Evolutionary conservation across 2,113 vertebrate genomes (phyloP).

Genomic region (Enhydra lutris): DNA sequence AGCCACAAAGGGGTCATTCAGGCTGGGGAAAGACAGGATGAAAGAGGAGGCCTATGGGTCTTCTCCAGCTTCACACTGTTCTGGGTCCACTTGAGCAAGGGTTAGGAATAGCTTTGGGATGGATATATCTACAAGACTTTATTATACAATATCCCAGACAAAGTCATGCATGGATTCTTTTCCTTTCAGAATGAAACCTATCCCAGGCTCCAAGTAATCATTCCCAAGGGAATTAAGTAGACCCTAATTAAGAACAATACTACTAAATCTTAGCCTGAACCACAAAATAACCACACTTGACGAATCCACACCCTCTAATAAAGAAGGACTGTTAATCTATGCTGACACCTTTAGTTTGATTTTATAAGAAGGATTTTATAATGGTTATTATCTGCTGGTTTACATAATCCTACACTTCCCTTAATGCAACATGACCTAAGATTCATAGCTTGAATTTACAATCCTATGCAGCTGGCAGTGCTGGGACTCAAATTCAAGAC

Average conservation of each 20-base stretch:
- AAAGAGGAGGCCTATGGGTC: not conserved
- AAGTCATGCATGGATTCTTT: conserved; percentile 40
- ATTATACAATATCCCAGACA: not conserved
- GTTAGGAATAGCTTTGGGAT: not conserved
- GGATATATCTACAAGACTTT: not conserved
- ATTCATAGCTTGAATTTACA: conserved; percentile 81
- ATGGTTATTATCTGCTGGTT: conserved; percentile 83
- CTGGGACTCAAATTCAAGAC: conserved; percentile 76
- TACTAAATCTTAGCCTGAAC: conserved; percentile 30
- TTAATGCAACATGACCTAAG: conserved; percentile 78
- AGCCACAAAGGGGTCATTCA: not conserved
- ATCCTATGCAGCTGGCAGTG: conserved; percentile 77
- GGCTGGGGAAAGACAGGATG: not conserved
- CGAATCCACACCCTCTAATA: conserved; percentile 44
- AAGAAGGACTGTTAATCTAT: conserved; percentile 79
- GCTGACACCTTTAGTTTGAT: conserved; percentile 79
- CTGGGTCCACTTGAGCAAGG: not conserved
- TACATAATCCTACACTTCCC: conserved; percentile 84
- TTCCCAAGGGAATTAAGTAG: conserved; percentile 26
- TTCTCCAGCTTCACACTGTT: not conserved
- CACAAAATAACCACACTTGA: conserved; percentile 66
- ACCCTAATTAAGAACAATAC: conserved; percentile 44
- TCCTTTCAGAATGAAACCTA: conserved; percentile 43
- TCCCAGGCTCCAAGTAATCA: not conserved
- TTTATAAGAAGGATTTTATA: conserved; percentile 84